phyloP scores from a whole-genome alignment of 2,113 vertebrate species.

The Malurus cyaneus region DNA sequence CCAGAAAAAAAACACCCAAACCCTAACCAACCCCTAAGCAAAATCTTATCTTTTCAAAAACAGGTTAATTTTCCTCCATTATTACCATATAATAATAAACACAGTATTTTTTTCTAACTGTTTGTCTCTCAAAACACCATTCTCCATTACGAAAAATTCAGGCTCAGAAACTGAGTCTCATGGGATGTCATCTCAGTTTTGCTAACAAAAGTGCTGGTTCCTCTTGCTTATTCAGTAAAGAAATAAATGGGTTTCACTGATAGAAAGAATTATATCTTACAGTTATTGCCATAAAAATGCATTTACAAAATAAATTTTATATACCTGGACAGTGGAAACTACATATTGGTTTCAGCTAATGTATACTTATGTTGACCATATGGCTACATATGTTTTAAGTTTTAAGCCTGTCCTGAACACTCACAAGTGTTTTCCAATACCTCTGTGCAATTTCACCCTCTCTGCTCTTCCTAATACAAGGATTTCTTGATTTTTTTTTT shows the following conservation, averaged over 20 bases:
- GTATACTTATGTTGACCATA: not conserved
- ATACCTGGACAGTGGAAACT: not conserved
- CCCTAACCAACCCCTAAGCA: fast-evolving
- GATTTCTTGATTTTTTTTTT: not conserved
- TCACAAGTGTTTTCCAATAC: slow-evolving; percentile 5
- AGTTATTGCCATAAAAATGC: not conserved
- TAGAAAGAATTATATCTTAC: not conserved
- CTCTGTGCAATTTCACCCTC: not conserved
- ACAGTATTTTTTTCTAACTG: not conserved
- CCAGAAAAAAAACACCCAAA: not conserved
- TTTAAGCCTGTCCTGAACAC: not conserved
- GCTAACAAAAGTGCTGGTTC: not conserved
- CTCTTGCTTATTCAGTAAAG: not conserved
- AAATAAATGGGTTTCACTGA: not conserved
- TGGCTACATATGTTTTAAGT: not conserved
- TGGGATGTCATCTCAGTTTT: not conserved
- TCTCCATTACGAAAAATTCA: not conserved
- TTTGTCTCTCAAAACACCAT: not conserved
- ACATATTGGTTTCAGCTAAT: not conserved
- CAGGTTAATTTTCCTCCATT: not conserved
- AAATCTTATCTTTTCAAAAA: not conserved
- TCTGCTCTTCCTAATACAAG: not conserved
- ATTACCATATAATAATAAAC: not conserved
- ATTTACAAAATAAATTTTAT: not conserved
- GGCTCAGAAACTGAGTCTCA: not conserved